Evolutionary conservation across 2,797 vertebrate genomes (phyloP), one percentile per base, ranked within the genome.

Genomic region (Pangasius djambal): DNA sequence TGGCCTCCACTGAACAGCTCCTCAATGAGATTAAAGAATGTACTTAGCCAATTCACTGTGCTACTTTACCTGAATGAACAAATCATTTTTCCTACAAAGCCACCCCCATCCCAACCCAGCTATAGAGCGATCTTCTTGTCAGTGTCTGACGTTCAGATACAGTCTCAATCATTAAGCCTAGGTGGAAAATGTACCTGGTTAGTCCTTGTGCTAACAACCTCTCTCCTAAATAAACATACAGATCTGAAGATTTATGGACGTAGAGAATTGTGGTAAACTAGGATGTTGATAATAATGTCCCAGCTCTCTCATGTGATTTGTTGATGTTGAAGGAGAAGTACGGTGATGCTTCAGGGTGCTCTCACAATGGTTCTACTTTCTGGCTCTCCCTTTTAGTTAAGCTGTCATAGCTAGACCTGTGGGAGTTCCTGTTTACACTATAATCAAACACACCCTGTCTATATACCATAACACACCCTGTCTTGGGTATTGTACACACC

Each of bases 21-120:
- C 72, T 79, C 12, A 79, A 57, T 55, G 20, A 79, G 50, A 79
- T 79, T 57, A 79, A 79, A 79, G n/a, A 48, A 79, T 55, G n/a
- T 20, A 16, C n/a, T 79, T 20, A 34, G 75, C 44, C 28, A 55
- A 55, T 78, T 78, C 50, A 55, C 50, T 55, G 44, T 79, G 77
- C 50, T 31, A 79, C 34, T 18, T 31, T 50, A 10, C 25, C 3
- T 20, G 28, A 52, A 78, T 78, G 15, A n/a, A 31, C 28, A 31
- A 52, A 55, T 20, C 0, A 3, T 31, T 78, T 50, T 77, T 75
- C 20, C 72, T 75, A 44, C 40, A 12, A 75, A 75, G 72, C 22
- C 72, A 28, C 20, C 12, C 44, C 75, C 48, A 52, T n/a, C 6
- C 13, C 15, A 10, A n/a, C 1, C 75, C 28, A 78, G 2, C 48